Evolutionary conservation across 2,113 vertebrate species (phyloP), one percentile per base, ranked within the genome.

Genomic region (Actenoides hombroni): DNA sequence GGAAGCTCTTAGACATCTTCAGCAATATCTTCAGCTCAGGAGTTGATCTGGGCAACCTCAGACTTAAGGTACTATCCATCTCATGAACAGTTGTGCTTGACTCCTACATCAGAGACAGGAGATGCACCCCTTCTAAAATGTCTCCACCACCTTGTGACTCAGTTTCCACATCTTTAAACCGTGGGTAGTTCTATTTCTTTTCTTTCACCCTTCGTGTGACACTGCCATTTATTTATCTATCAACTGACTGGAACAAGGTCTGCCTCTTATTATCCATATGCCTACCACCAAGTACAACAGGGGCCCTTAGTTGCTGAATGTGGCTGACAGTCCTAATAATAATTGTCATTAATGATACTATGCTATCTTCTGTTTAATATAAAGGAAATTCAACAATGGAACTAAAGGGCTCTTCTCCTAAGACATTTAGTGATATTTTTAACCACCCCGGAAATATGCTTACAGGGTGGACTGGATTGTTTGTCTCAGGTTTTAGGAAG

Each of bases 401-500:
- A 67, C 68, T 89, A n/a, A 67, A 80, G 60, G 60, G 59, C 46
- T 92, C 70, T 89, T 89, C 87, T 92, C 60, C 76, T 75, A 94
- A 83, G 70, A 95, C 40, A 73, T 35, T 40, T 39, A 88, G 81
- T 79, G 80, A 40, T 95, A 87, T 91, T 90, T 94, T 85, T 81
- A 96, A 93, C 80, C 90, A 82, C 80, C 95, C 31, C 49, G 90
- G 90, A 95, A 97, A 90, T 80, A 90, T 73, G 92, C 82, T 93
- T 95, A 80, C 54, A 95, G 84, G 84, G 65, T 92, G 84, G 94
- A 90, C 84, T 91, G 81, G 77, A 95, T 97, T 97, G 92, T 97
- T 96, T 96, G 93, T 95, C 94, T 98, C 95, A 87, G 91, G 93
- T 97, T 97, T 97, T 97, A 97, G 95, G 93, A 93, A 97, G 89